Percentiles rank a stretch among this genome's conserved stretches.
Evolutionary conservation across 2,888 invertebrate species (phyloP).

Genomic region (Brachycybe producta): DNA sequence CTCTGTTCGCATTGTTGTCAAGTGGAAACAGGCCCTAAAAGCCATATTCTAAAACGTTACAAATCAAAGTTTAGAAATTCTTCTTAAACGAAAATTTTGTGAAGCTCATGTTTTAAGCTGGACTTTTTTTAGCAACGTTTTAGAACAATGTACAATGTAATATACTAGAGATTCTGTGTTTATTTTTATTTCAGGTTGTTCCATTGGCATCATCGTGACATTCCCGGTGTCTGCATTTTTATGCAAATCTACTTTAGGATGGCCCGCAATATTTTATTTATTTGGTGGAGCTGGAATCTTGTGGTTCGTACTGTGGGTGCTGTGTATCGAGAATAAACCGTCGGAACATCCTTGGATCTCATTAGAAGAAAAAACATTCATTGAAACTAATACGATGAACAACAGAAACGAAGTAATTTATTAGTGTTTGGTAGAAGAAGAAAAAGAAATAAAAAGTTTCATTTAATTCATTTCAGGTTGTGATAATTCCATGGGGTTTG

Average conservation of each 20-base stretch:
- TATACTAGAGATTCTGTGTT: no score
- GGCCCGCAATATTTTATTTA: conserved; percentile 8
- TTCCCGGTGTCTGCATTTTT: neutral
- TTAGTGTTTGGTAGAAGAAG: neutral
- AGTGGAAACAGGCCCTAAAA: no score
- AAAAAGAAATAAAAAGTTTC: neutral
- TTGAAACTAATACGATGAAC: neutral
- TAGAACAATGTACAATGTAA: no score
- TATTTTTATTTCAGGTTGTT: neutral
- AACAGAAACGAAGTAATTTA: neutral
- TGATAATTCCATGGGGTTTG: conserved; percentile 1
- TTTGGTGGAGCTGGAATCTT: conserved; percentile 3
- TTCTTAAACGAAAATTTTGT: no score
- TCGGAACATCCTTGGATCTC: conserved; percentile 5
- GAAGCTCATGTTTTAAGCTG: no score
- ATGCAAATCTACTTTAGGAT: conserved; percentile 2
- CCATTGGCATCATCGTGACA: neutral
- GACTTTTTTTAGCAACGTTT: no score
- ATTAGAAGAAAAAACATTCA: conserved; percentile 1
- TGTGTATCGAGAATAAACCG: neutral
- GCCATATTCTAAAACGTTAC: no score
- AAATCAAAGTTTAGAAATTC: no score
- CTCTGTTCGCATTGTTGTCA: no score
- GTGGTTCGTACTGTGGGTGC: conserved; percentile 3
- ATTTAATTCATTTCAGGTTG: neutral